These are phyloP conservation scores for Vulpes lagopus DNA, from an alignment of 2,113 vertebrate genomes.

Conservation along the genomic window DNA sequence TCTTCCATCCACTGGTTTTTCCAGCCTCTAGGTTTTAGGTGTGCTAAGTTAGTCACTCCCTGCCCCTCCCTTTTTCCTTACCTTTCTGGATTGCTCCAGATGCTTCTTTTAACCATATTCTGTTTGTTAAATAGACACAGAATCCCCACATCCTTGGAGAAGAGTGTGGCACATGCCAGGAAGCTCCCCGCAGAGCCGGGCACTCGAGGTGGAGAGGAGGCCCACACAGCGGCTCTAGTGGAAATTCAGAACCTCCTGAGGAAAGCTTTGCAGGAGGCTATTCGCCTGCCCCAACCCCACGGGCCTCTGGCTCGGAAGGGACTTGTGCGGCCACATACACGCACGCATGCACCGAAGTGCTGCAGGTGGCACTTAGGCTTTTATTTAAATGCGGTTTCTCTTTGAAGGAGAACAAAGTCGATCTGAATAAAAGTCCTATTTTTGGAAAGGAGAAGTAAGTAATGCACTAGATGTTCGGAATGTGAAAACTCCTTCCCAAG, in stretches of 20 bases:
- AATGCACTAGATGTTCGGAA: background rate
- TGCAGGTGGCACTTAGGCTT: background rate
- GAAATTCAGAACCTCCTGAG: background rate
- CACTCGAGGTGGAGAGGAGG: background rate
- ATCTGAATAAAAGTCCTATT: constrained; percentile 69
- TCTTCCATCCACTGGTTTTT: background rate
- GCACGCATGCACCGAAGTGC: fast-evolving
- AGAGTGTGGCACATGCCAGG: background rate
- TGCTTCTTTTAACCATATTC: constrained; percentile 4
- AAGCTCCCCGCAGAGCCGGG: background rate
- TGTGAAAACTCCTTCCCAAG: constrained; percentile 40
- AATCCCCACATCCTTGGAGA: background rate
- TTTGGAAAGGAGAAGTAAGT: constrained; percentile 61
- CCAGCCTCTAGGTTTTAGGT: constrained; percentile 23
- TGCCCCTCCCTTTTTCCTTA: background rate
- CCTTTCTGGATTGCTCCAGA: background rate
- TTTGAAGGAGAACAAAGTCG: constrained; percentile 59
- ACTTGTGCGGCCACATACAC: background rate
- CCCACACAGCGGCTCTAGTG: background rate
- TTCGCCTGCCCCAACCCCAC: fast-evolving
- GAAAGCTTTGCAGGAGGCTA: background rate
- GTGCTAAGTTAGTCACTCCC: background rate
- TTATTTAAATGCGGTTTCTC: constrained; percentile 52
- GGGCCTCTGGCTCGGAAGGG: background rate
- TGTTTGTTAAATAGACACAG: constrained; percentile 20